Base-by-base conservation (phyloP, 2,113 vertebrate genomes). In the Anarrhichthys ocellatus region DNA sequence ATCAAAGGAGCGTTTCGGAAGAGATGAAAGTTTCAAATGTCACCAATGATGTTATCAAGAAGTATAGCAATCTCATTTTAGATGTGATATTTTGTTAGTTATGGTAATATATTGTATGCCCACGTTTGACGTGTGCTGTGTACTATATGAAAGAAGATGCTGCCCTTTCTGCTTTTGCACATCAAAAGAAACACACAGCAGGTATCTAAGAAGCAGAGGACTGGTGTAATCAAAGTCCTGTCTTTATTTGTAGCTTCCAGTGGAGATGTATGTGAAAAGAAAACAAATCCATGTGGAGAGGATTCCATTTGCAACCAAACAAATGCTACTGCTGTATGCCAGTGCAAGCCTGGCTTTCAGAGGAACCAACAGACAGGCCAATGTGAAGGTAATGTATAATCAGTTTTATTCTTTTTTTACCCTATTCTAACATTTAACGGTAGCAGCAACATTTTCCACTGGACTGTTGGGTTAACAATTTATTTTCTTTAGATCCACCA, bases 271-370 rank as follows among this genome's bases (percentile, higher is more conserved):
- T 99, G 98, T 88, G 96, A 96, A 80, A 96, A 96, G 92, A 96
- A 96, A 83, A 95, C 94, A 89, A 99, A 97, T 90, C 97, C 96
- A 56, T 99, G 98, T 90, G 98, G 98, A 83, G 97, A 97, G 82
- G 98, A 98, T 92, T 96, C 97, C 40, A 92, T 96, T 83, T 99
- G 98, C 91, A 97, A 98, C 95, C 96, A 98, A 91, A 97, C 97
- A 73, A 95, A 96, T 93, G 92, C 93, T 86, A 96, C 95, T 89
- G 93, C 96, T 29, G 88, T 97, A 84, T 99, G 98, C 88, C 97
- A 96, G 76, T 99, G 98, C 93, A 99, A 97, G 88, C 87, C 95
- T 78, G 98, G 98, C 81, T 99, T 99, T 95, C 96, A 96, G 90
- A 98, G 97, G 91, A 97, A 97, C 91, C 94, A 92, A 66, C 96